phyloP scores from a whole-genome alignment of 2,797 vertebrate genomes.

The Odontamblyopus lacepedii region DNA sequence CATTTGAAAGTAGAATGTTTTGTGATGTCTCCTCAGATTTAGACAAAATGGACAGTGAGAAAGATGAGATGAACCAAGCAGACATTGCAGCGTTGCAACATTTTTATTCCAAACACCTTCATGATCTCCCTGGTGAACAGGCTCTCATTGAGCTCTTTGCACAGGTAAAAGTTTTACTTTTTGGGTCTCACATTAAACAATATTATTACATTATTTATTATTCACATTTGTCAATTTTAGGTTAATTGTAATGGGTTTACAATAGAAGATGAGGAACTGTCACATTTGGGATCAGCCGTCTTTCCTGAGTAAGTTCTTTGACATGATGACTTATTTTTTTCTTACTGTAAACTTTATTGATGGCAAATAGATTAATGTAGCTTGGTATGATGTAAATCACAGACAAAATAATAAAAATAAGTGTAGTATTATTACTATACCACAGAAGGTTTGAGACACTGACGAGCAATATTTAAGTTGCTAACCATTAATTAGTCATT shows the following conservation, averaged over 20 bases:
- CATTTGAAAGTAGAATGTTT: too few species aligned
- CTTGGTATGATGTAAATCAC: not conserved
- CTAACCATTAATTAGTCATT: too few species aligned
- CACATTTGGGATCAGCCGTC: conserved; percentile 95
- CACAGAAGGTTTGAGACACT: too few species aligned
- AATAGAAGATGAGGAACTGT: conserved; percentile 97
- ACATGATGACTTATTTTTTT: not conserved
- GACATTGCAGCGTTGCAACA: conserved; percentile 92
- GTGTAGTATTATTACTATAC: too few species aligned
- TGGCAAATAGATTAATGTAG: not conserved
- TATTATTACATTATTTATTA: not conserved
- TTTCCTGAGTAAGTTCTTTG: conserved; percentile 89
- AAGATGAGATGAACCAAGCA: conserved; percentile 91
- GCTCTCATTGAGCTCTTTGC: conserved; percentile 90
- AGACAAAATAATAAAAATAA: too few species aligned
- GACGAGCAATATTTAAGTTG: too few species aligned
- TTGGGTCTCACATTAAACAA: not conserved
- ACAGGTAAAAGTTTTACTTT: conserved; percentile 80
- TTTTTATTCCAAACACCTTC: conserved; percentile 92
- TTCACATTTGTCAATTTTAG: conserved; percentile 60
- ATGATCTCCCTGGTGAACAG: conserved; percentile 83
- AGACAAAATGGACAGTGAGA: conserved; percentile 94
- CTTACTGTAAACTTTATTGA: not conserved
- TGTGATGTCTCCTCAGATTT: conserved; percentile 78
- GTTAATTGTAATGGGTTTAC: conserved; percentile 99